These are phyloP conservation scores for Bergia puertoricense DNA, from an alignment of 92 coral and sea anemone species.

Conservation along the genomic window DNA sequence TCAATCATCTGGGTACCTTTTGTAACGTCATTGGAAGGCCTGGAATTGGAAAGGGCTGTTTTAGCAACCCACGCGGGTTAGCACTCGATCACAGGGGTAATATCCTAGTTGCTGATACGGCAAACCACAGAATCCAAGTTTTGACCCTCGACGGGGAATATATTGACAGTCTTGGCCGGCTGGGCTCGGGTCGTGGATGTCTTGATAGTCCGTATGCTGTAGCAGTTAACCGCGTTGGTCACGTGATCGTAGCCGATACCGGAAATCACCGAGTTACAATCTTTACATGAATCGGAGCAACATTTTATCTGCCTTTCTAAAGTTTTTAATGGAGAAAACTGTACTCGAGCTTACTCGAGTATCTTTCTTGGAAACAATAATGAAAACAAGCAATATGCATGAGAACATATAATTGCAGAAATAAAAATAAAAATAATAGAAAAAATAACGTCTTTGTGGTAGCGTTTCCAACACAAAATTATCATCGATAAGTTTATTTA, in stretches of 20 bases:
- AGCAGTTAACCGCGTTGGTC: slow-evolving; percentile 82
- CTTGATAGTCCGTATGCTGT: slow-evolving; percentile 91
- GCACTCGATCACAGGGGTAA: slow-evolving; percentile 73
- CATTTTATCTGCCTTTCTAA: not conserved
- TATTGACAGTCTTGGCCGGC: slow-evolving; percentile 81
- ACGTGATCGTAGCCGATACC: slow-evolving; percentile 87
- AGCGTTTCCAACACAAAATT: too few relatives aligned
- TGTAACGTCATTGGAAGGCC: slow-evolving; percentile 68
- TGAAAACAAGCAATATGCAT: too few relatives aligned
- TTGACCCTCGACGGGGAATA: slow-evolving; percentile 67
- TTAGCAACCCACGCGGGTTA: slow-evolving; percentile 82
- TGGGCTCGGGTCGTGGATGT: slow-evolving; percentile 89
- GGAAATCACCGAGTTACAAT: slow-evolving; percentile 86
- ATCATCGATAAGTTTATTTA: too few relatives aligned
- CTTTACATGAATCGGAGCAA: slow-evolving; percentile 53
- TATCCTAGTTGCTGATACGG: slow-evolving; percentile 80
- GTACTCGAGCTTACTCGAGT: not conserved
- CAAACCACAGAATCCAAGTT: slow-evolving; percentile 92
- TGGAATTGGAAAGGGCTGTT: slow-evolving; percentile 84
- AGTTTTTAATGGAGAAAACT: not conserved
- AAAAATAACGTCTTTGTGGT: too few relatives aligned
- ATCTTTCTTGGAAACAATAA: too few relatives aligned
- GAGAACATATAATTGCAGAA: too few relatives aligned
- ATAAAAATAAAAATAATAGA: too few relatives aligned
- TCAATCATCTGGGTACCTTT: slow-evolving; percentile 66